These are phyloP conservation scores for Botia kubotai DNA, from an alignment of 2,797 vertebrate species.

Conservation along the genomic window DNA sequence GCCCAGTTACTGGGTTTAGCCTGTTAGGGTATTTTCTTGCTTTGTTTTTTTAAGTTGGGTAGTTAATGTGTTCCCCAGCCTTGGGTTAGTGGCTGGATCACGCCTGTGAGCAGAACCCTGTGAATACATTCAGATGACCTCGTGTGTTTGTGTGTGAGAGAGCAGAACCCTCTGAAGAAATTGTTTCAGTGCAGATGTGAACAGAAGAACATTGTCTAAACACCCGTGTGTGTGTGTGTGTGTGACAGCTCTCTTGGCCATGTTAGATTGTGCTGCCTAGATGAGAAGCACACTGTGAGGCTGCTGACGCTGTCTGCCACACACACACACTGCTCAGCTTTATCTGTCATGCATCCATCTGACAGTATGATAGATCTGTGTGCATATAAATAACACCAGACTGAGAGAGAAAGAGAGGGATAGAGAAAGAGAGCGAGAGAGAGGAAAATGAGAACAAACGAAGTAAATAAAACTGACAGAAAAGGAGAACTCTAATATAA, in stretches of 20 bases:
- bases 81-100: background rate
- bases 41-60: too few relatives aligned
- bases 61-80: too few relatives aligned
- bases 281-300: slow-evolving; percentile 45
- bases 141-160: slow-evolving; percentile 38
- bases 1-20: too few relatives aligned
- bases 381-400: slow-evolving; percentile 38
- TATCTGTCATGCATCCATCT: slow-evolving; percentile 33
- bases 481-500: slow-evolving; percentile 3
- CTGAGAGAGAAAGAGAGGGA: slow-evolving; percentile 12
- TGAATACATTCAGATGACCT: background rate
- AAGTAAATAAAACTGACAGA: slow-evolving; percentile 57
- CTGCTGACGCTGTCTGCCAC: slow-evolving; percentile 34
- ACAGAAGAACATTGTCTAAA: slow-evolving; percentile 71
- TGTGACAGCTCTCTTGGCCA: slow-evolving; percentile 39
- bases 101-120: background rate
- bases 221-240: slow-evolving; percentile 10
- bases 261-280: slow-evolving; percentile 36
- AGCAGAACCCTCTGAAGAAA: slow-evolving; percentile 54
- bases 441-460: background rate
- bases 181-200: slow-evolving; percentile 71
- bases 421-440: background rate
- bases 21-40: too few relatives aligned
- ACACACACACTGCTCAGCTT: slow-evolving; percentile 37
- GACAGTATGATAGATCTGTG: slow-evolving; percentile 42